phyloP scores from a whole-genome alignment of 1,140 invertebrate species.

The Penaeus japonicus region DNA sequence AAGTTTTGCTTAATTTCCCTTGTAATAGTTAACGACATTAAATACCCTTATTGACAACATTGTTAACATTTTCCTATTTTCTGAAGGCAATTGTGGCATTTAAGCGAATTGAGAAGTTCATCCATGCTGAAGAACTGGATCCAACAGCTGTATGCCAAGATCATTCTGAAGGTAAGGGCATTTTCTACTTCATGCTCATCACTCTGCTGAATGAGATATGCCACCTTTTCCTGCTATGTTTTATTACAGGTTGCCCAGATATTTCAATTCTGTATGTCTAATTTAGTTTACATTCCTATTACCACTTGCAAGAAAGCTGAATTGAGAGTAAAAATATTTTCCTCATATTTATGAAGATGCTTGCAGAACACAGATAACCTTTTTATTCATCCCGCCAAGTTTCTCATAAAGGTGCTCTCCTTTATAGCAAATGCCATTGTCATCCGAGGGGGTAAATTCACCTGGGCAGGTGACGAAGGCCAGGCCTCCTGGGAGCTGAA shows the following conservation, averaged over 20 bases:
- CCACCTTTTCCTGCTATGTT: no score
- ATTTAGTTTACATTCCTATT: no score
- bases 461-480: not conserved
- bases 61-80: not conserved
- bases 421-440: not conserved
- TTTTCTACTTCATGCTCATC: not conserved
- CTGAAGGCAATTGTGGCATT: slow-evolving; percentile 37
- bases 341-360: not conserved
- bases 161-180: slow-evolving; percentile 9
- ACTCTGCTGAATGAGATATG: no score
- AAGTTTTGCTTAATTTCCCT: no score
- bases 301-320: no score
- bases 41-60: no score
- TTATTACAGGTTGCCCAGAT: no score
- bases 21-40: no score
- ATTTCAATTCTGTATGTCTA: no score
- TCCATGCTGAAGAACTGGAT: slow-evolving; percentile 86
- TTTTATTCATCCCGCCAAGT: not conserved
- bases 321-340: no score
- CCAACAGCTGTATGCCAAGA: slow-evolving; percentile 72
- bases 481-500: not conserved
- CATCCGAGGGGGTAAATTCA: not conserved
- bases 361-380: not conserved
- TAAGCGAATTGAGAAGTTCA: slow-evolving; percentile 80
- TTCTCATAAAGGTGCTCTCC: not conserved